Conservation (phyloP, 2,888 invertebrate species). For the Meteorus colon region DNA sequence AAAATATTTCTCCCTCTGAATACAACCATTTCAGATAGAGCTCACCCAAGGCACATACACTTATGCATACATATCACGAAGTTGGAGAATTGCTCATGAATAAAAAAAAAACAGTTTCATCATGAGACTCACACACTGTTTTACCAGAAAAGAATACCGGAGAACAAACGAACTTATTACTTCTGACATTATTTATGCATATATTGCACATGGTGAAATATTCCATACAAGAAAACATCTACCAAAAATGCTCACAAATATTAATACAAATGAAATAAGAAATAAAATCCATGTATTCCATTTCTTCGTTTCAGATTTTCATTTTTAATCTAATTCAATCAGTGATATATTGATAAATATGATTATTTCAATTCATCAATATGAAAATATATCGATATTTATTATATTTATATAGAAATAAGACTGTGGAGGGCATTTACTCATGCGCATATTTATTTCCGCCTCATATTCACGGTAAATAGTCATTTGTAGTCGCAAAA, state of each 20-base stretch:
- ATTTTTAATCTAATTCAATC: neutral
- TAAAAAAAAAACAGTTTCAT: neutral
- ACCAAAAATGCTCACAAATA: neutral
- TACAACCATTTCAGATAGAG: neutral
- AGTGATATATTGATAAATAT: neutral
- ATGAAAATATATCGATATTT: too few relatives aligned
- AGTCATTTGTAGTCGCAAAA: neutral
- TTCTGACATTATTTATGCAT: neutral
- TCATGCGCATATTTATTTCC: constrained; percentile 4
- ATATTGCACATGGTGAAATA: neutral
- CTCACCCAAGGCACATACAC: neutral
- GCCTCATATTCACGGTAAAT: neutral
- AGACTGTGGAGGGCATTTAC: neutral
- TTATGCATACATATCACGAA: neutral
- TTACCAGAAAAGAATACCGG: neutral
- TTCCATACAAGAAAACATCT: neutral
- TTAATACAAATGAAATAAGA: neutral
- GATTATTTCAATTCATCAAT: neutral
- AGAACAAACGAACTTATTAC: neutral
- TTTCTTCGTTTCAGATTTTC: too few relatives aligned
- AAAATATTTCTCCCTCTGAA: neutral
- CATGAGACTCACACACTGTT: neutral
- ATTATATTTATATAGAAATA: neutral
- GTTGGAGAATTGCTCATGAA: neutral
- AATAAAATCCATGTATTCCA: neutral